phyloP scores from a whole-genome alignment of 2,888 invertebrate species.

The Lottia gigantea region DNA sequence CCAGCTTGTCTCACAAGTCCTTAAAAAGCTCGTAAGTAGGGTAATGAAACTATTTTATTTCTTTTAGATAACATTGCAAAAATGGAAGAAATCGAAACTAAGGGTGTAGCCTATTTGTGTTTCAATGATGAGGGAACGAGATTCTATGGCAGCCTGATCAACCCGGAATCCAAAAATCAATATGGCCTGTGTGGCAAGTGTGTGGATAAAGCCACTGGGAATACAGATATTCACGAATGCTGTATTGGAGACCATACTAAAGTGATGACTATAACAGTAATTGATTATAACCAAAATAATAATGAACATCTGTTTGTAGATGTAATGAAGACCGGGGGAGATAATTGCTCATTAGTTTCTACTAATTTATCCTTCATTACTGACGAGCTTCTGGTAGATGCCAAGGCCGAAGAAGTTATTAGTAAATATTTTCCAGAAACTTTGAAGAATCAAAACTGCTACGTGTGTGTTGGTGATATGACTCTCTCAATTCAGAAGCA shows the following conservation, averaged over 20 bases:
- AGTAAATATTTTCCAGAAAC: conserved; percentile 32
- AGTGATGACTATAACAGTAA: conserved; percentile 25
- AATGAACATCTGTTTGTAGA: conserved; percentile 25
- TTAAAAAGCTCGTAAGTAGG: too few relatives aligned
- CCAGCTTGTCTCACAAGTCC: too few relatives aligned
- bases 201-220: background rate
- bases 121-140: conserved; percentile 16
- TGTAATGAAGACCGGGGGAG: conserved; percentile 39
- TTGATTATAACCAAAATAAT: conserved; percentile 22
- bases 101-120: conserved; percentile 27
- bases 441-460: conserved; percentile 23
- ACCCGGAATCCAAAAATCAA: conserved; percentile 15
- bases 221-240: conserved; percentile 30
- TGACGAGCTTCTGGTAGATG: conserved; percentile 34
- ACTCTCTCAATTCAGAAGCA: conserved; percentile 4
- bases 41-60: too few relatives aligned
- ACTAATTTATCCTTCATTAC: conserved; percentile 35
- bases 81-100: conserved; percentile 14
- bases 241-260: conserved; percentile 27
- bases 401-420: conserved; percentile 31
- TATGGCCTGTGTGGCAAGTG: conserved; percentile 15
- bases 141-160: conserved; percentile 21
- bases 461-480: conserved; percentile 34
- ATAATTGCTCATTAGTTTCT: conserved; percentile 39
- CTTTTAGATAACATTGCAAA: background rate